Evolutionary conservation across 2,113 vertebrate genomes (phyloP).

Genomic region (Sceloporus tristichus): DNA sequence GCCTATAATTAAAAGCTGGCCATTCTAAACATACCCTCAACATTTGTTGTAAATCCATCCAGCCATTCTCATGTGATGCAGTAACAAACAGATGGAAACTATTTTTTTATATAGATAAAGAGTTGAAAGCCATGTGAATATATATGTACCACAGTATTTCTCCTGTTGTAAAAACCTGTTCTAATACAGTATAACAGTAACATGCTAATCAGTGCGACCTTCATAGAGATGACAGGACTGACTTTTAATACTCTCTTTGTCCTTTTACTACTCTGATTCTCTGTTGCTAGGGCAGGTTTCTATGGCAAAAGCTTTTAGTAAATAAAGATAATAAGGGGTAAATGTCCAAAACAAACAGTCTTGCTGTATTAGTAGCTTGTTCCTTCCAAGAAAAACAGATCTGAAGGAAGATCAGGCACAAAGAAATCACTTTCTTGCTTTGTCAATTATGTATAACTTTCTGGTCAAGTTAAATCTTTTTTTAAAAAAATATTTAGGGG

Average conservation of each 20-base stretch:
- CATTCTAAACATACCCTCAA: neutral
- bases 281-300: slow-evolving; percentile 76
- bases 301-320: slow-evolving; percentile 70
- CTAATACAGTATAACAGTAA: neutral
- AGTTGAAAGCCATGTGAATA: neutral
- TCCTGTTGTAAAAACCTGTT: neutral
- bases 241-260: slow-evolving; percentile 24
- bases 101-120: neutral
- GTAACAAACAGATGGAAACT: neutral
- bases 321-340: slow-evolving; percentile 54
- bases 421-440: neutral
- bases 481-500: slow-evolving; percentile 16
- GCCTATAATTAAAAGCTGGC: too few relatives aligned
- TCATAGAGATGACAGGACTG: neutral
- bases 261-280: slow-evolving; percentile 27
- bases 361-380: slow-evolving; percentile 43
- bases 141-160: neutral
- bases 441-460: neutral
- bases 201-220: neutral
- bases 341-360: slow-evolving; percentile 63
- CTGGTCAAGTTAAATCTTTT: neutral
- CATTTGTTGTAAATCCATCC: too few relatives aligned
- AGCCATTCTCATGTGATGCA: too few relatives aligned
- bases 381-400: slow-evolving; percentile 41
- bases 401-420: neutral